A percentile compares a stretch with the other conserved stretches of the same genome.
Evolutionary conservation across 2,797 vertebrate species (phyloP).

Genomic region (Pseudocheirus occidentalis): DNA sequence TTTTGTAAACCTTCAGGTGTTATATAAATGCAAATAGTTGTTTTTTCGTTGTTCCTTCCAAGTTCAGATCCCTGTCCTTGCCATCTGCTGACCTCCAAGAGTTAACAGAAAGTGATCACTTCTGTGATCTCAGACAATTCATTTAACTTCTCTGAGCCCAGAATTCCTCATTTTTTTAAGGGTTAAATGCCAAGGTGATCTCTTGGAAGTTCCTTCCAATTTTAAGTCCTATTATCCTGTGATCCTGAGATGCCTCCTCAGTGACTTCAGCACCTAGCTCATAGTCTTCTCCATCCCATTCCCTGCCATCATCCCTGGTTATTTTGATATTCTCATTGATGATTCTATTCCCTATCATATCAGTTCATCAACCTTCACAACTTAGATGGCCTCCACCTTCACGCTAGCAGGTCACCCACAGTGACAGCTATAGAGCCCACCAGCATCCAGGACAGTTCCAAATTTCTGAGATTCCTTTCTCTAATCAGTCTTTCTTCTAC

Average conservation of each 20-base stretch:
- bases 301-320: neutral
- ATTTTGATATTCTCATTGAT: neutral
- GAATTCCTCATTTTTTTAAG: neutral
- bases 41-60: neutral
- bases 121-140: neutral
- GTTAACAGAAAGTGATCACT: neutral
- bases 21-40: neutral
- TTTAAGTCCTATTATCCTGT: neutral
- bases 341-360: neutral
- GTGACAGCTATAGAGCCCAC: neutral
- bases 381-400: neutral
- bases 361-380: neutral
- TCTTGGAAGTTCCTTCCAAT: neutral
- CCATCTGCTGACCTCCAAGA: neutral
- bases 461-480: neutral
- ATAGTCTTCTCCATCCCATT: neutral
- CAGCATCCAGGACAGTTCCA: neutral
- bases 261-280: neutral
- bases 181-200: neutral
- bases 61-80: neutral
- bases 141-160: neutral
- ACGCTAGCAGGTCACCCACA: neutral
- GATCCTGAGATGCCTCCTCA: neutral
- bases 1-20: neutral
- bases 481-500: neutral